Evolutionary conservation across 1,140 invertebrate species (phyloP), one percentile per base, ranked within the genome.

Genomic region (Penaeus vannamei): DNA sequence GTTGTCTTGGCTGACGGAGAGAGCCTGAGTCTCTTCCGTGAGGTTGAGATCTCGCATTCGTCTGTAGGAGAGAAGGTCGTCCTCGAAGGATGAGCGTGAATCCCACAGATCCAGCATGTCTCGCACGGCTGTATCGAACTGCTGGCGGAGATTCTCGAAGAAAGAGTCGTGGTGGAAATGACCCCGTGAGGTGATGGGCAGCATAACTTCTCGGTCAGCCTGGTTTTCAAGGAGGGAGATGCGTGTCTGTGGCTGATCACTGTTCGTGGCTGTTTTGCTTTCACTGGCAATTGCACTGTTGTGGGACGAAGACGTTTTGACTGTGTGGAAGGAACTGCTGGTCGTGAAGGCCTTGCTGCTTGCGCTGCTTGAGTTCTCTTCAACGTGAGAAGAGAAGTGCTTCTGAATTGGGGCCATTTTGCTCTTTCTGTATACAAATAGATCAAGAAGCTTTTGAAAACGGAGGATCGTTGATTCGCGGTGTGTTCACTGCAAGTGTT

Each of bases 21-120:
- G 79, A 14, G 90, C 90, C 76, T 90, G 90, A 66, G 29, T 87
- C 32, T 53, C 76, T 53, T 90, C 90, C 53, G 22, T 83, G 36
- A 87, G 80, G 62, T 87, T 46, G 7, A 36, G 42, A 32, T 72
- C 32, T 29, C 86, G 79, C 14, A 87, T 60, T 42, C 60, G 82
- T 53, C 86, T 87, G 79, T 87, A 87, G 80, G 20, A 72, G 20
- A 64, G 72, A 2, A 87, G 79, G 86, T 83, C 86, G 59, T 83
- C 80, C 20, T 12, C 36, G n/a, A 36, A 12, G 36, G 61, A 29
- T 22, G 86, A 83, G n/a, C 53, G 69, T 10, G 61, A 77, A 64
- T 61, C 76, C 80, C 64, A 76, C 12, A 20, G 29, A 26, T 83
- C 81, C 4, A 87, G 64, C 42, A 83, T 80, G 1, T 83, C 66